Conservation (phyloP, 2,888 invertebrate genomes). For the Lasiommata megera region DNA sequence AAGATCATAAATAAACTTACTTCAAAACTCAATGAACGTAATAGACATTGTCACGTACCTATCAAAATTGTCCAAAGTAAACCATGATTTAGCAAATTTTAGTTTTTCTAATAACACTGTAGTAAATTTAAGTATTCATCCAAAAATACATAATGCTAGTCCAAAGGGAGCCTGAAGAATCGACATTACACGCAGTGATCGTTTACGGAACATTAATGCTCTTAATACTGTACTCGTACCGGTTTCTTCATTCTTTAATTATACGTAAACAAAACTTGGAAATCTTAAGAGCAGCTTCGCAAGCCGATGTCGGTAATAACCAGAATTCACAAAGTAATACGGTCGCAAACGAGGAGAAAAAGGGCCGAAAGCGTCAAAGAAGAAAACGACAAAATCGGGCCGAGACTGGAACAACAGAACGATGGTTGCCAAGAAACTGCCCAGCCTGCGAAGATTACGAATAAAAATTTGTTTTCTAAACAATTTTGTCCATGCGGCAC, state of each 20-base stretch:
- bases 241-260: slow-evolving; percentile 39
- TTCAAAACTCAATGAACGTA: neutral
- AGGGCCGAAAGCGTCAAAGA: slow-evolving; percentile 38
- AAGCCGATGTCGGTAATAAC: neutral
- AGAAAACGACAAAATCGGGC: slow-evolving; percentile 41
- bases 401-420: slow-evolving; percentile 35
- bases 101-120: neutral
- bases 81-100: slow-evolving; percentile 18
- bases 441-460: slow-evolving; percentile 35
- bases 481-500: neutral
- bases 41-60: neutral
- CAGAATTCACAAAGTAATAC: slow-evolving; percentile 9
- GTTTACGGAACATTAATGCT: slow-evolving; percentile 42
- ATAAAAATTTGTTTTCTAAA: slow-evolving; percentile 10
- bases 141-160: slow-evolving; percentile 45
- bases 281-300: neutral
- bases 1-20: no score
- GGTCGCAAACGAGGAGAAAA: slow-evolving; percentile 31
- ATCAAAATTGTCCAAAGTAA: neutral
- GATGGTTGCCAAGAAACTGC: slow-evolving; percentile 39
- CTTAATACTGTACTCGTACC: slow-evolving; percentile 43
- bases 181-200: slow-evolving; percentile 38
- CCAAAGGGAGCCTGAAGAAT: slow-evolving; percentile 44
- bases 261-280: slow-evolving; percentile 18
- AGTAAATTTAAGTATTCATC: neutral